These are phyloP conservation scores for Embiotoca jacksoni DNA, from an alignment of 2,113 vertebrate species.

Conservation along the genomic window DNA sequence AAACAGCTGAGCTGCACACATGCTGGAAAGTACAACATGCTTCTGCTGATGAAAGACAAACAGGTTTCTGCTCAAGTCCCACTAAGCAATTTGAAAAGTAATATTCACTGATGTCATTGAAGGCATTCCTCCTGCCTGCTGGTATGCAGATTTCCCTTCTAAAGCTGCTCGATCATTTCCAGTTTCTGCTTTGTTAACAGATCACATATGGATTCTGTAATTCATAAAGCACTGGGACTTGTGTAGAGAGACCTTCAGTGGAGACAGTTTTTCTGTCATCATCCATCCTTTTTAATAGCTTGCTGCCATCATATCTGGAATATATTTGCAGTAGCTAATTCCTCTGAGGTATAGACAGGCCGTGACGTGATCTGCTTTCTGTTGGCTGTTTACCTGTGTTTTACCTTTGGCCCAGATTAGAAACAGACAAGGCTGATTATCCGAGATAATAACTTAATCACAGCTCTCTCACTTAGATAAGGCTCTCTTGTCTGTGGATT, in stretches of 20 bases:
- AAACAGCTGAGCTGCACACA: neutral
- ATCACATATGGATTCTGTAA: constrained; percentile 36
- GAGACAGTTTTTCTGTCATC: constrained; percentile 32
- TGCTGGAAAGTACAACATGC: constrained; percentile 3
- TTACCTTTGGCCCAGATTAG: constrained; percentile 74
- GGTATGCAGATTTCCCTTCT: constrained; percentile 9
- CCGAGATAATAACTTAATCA: constrained; percentile 70
- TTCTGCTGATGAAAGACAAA: constrained; percentile 33
- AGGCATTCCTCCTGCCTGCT: constrained; percentile 25
- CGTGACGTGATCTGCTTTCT: constrained; percentile 47
- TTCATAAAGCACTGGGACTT: constrained; percentile 22
- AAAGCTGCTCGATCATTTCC: constrained; percentile 31
- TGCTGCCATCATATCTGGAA: constrained; percentile 35
- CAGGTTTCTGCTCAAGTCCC: neutral
- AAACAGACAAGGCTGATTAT: constrained; percentile 63
- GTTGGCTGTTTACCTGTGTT: constrained; percentile 55
- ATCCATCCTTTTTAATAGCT: constrained; percentile 53
- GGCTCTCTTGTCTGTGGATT: constrained; percentile 65
- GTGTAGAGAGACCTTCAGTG: constrained; percentile 35
- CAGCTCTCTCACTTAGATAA: constrained; percentile 60
- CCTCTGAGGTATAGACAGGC: constrained; percentile 35
- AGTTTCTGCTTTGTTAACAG: constrained; percentile 34
- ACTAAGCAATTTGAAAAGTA: constrained; percentile 23
- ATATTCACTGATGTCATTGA: constrained; percentile 10
- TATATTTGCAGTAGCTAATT: constrained; percentile 35